These are phyloP conservation scores for Yponomeuta malinellus DNA, from an alignment of 2,888 invertebrate genomes.

Conservation along the genomic window DNA sequence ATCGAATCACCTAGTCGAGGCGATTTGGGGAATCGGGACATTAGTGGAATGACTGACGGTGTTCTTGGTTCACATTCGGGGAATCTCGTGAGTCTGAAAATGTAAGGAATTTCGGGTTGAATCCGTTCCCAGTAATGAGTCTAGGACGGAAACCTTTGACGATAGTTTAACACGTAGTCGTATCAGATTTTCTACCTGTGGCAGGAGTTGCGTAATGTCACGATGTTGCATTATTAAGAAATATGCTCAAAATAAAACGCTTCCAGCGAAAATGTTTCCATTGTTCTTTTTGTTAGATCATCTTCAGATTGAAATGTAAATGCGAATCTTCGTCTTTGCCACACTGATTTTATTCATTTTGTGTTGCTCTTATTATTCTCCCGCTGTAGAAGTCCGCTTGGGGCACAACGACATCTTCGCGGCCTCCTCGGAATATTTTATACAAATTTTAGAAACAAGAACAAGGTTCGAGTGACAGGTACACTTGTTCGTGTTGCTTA, in stretches of 20 bases:
- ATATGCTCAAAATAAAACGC: neutral
- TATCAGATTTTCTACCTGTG: neutral
- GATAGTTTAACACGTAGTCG: conserved; percentile 8
- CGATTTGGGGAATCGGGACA: conserved; percentile 65
- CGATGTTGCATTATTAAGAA: neutral
- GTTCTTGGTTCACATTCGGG: conserved; percentile 51
- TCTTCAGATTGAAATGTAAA: conserved; percentile 15
- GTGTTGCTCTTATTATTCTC: conserved; percentile 48
- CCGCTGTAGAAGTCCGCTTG: conserved; percentile 28
- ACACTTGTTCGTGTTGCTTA: conserved; percentile 69
- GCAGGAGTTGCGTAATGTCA: neutral
- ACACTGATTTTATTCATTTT: conserved; percentile 36
- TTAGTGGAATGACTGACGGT: conserved; percentile 71
- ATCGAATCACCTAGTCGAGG: conserved; percentile 35
- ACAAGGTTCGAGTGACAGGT: conserved; percentile 70
- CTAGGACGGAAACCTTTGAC: conserved; percentile 18
- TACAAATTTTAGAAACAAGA: conserved; percentile 75
- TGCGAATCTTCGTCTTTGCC: conserved; percentile 13
- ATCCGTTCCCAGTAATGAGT: conserved; percentile 37
- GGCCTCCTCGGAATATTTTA: conserved; percentile 68
- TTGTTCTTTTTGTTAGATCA: conserved; percentile 12
- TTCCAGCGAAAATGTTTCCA: neutral
- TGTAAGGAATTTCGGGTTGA: conserved; percentile 46
- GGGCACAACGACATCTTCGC: conserved; percentile 27
- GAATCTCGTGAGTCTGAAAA: conserved; percentile 50